These are phyloP conservation scores for Myioborus miniatus DNA, from an alignment of 2,797 vertebrate species.

Conservation along the genomic window DNA sequence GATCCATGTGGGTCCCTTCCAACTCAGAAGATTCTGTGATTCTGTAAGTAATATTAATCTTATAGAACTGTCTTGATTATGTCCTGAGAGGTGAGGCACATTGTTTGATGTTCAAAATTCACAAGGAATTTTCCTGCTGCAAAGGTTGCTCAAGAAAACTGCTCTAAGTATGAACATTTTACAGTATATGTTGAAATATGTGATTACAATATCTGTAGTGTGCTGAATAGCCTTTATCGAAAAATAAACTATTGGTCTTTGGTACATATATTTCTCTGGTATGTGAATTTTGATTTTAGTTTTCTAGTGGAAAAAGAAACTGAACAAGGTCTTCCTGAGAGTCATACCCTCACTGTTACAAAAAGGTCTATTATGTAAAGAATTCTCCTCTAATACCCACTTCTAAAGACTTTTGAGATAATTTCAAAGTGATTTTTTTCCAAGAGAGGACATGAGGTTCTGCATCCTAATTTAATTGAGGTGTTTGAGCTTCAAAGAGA, in stretches of 20 bases:
- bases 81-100: neutral
- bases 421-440: neutral
- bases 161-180: neutral
- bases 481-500: neutral
- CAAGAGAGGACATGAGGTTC: neutral
- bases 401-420: neutral
- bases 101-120: neutral
- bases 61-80: neutral
- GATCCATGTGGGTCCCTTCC: neutral
- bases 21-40: neutral
- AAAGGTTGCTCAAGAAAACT: neutral
- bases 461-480: neutral
- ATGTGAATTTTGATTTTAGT: neutral
- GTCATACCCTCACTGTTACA: neutral
- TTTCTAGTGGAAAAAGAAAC: neutral
- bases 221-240: neutral
- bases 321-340: neutral
- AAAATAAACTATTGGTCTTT: neutral
- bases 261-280: neutral
- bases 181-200: neutral
- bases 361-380: neutral
- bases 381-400: neutral
- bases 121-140: neutral
- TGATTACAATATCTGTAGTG: neutral
- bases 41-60: neutral